Evolutionary conservation across 2,797 vertebrate genomes (phyloP), one percentile per base, ranked within the genome.

Genomic region (Centropyge bicolor): DNA sequence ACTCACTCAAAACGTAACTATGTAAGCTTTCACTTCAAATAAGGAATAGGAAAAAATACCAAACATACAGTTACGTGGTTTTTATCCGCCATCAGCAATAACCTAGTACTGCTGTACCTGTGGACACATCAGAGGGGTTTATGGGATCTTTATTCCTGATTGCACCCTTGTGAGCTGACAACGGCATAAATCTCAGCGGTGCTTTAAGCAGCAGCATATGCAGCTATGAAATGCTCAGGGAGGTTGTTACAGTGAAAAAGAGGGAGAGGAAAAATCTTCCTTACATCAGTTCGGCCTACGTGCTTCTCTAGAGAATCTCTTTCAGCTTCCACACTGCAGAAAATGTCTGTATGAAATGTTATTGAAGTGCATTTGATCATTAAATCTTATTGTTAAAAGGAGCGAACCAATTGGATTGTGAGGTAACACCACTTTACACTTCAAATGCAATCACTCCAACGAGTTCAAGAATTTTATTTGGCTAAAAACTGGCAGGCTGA

Each of bases 81-180:
- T 90, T 88, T 88, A 90, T 92, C 82, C 78, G 72, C 85, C 86
- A 90, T 90, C 88, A 91, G 91, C 91, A 92, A 89, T 93, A 93
- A 93, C 82, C 90, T 79, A 85, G 88, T 90, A 78, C 78, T 83
- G 84, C 80, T 85, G 86, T 92, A 93, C 93, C 92, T 93, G 92
- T 91, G 92, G 93, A 93, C 91, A 93, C 93, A 94, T 94, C 92
- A 92, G 90, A 92, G 84, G 92, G 92, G 88, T 92, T 94, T 94
- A 94, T 93, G 88, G 93, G 93, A 93, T 93, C 93, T 92, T 94
- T 94, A 93, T 90, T 94, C 89, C 89, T 93, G 92, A 94, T 93
- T 94, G 90, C 91, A 93, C 92, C 92, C 94, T 91, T 90, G 93
- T 94, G 93, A 92, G 91, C 91, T 93, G 93, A 93, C 91, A 91